Base-by-base conservation (phyloP, 2,113 vertebrate genomes). In the Phyllostomus discolor region DNA sequence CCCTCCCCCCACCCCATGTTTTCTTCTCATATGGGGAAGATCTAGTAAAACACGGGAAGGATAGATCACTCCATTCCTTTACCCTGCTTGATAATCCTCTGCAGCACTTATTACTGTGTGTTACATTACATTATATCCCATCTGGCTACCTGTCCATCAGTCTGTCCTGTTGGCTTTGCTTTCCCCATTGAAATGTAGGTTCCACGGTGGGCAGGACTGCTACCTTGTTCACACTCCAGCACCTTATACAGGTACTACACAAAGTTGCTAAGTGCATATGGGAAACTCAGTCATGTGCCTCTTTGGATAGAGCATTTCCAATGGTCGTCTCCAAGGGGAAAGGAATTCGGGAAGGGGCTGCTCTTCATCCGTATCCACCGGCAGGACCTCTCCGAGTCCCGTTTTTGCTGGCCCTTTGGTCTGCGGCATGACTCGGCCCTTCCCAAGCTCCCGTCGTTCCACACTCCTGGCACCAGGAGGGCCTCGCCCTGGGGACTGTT, bases 61-160 rank as follows among this genome's bases (percentile, higher is more conserved):
- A 31, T 0, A 85, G 20, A 20, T 2, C 38, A 10, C 31, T 24
- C 28, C 33, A 3, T 4, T 52, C 46, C 35, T 76, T 24, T 20
- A 33, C 31, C 26, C 52, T 22, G 43, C 43, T 54, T 35, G 24
- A 0, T 19, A 76, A 9, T 72, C 66, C 70, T 35, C 1, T 35
- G 5, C 1, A 72, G 84, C 33, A 26, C 64, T 8, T 41, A 1
- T 0, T 26, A 48, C 16, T 57, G 17, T 26, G 70, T 38, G 33
- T 9, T 7, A 50, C 7, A 4, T 22, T 17, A 26, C 0, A 46
- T 41, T 26, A 24, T 10, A n/a, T 7, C 26, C 15, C 20, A n/a
- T 70, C 69, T 38, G 67, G 17, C 59, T 10, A 11, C 20, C 52
- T n/a, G 73, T 57, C 33, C 48, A 2, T 57, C 31, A 52, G 84